Percentiles rank a stretch among this genome's conserved stretches.
Conservation (phyloP, 2,888 invertebrate species). For the Erebia epiphron region DNA sequence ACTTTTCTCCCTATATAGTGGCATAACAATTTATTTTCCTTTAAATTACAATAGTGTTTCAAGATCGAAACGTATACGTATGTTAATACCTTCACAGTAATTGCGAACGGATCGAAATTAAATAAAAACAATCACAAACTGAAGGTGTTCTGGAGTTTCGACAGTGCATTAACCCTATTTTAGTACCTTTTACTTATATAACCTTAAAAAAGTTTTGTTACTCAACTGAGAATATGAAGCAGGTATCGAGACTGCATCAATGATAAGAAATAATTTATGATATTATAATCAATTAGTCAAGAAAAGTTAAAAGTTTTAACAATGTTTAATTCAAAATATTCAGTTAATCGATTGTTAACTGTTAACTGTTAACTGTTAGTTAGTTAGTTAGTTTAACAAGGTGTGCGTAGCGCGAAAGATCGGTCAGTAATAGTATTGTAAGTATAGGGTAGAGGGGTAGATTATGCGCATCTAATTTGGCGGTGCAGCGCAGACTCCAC, state of each 20-base stretch:
- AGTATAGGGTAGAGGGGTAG: slow-evolving; percentile 47
- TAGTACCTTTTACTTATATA: slow-evolving; percentile 4
- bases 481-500: slow-evolving; percentile 54
- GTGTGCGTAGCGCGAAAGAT: slow-evolving; percentile 38
- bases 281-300: background rate
- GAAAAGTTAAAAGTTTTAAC: background rate
- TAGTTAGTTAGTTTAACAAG: slow-evolving; percentile 41
- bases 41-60: slow-evolving; percentile 28
- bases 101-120: slow-evolving; percentile 8
- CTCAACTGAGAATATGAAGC: slow-evolving; percentile 10
- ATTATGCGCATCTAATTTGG: slow-evolving; percentile 81
- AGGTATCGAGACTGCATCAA: background rate
- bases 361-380: no score
- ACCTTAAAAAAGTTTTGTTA: slow-evolving; percentile 8
- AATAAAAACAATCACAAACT: slow-evolving; percentile 3
- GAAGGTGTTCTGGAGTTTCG: background rate
- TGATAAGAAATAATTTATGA: background rate
- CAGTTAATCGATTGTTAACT: slow-evolving; percentile 29
- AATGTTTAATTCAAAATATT: slow-evolving; percentile 27
- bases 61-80: slow-evolving; percentile 2
- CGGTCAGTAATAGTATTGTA: slow-evolving; percentile 42
- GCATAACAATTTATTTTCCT: slow-evolving; percentile 33
- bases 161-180: slow-evolving; percentile 18
- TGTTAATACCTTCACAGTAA: slow-evolving; percentile 19
- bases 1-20: slow-evolving; percentile 40